phyloP scores from a whole-genome alignment of 2,797 vertebrate genomes.

The Meriones psammophilus region DNA sequence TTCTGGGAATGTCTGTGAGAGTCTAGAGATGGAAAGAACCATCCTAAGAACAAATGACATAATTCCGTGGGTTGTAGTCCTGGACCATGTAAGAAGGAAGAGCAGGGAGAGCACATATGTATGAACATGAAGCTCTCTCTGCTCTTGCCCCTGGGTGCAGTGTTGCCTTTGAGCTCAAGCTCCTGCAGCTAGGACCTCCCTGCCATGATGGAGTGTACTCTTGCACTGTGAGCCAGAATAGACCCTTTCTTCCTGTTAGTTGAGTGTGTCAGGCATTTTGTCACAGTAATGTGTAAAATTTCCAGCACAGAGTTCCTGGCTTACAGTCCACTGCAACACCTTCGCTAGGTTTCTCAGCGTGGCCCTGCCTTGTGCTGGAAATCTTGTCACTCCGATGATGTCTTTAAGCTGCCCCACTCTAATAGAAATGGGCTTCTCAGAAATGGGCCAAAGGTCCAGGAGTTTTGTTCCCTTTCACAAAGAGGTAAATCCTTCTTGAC shows the following conservation, averaged over 20 bases:
- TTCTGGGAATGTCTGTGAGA: background rate
- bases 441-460: conserved; percentile 72
- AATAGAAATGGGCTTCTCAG: background rate
- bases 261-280: background rate
- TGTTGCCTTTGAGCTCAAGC: too few relatives aligned
- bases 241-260: background rate
- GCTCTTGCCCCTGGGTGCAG: background rate
- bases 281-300: background rate
- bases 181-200: background rate
- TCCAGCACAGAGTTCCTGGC: background rate
- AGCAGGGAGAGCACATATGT: background rate
- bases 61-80: background rate
- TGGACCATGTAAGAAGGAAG: background rate
- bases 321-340: background rate
- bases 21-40: background rate
- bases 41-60: background rate
- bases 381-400: background rate
- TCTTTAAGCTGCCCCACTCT: too few relatives aligned
- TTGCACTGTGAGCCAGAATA: background rate
- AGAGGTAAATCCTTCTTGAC: conserved; percentile 86
- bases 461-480: conserved; percentile 82
- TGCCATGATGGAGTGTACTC: too few relatives aligned
- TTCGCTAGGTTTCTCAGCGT: background rate
- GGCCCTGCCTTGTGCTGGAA: background rate
- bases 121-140: background rate